phyloP scores from a whole-genome alignment of 2,113 vertebrate species.

The Rhegmatorhina hoffmannsi region DNA sequence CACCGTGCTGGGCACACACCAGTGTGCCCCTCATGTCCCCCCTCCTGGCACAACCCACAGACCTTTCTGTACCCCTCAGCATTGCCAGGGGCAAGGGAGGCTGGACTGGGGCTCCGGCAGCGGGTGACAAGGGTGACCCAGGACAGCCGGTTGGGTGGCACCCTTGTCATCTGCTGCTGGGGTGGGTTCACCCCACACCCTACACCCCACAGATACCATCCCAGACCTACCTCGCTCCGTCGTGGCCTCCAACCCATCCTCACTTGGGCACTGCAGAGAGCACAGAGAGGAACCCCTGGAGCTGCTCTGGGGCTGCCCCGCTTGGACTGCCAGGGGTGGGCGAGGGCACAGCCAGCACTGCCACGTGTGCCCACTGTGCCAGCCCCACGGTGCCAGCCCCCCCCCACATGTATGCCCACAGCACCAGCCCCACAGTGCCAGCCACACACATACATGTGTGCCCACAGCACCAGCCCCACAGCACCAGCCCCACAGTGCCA shows the following conservation, averaged over 20 bases:
- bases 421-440: no score
- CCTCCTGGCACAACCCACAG: not conserved
- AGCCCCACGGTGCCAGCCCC: no score
- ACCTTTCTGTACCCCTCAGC: not conserved
- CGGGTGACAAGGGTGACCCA: not conserved
- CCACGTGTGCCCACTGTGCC: not conserved
- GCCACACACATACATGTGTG: no score
- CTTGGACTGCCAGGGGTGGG: not conserved
- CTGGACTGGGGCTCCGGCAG: no score
- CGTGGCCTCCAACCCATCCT: not conserved
- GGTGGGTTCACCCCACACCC: no score
- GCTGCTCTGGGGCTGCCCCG: not conserved
- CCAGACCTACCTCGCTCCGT: slow-evolving; percentile 40
- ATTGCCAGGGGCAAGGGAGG: not conserved
- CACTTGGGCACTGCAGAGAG: slow-evolving; percentile 59
- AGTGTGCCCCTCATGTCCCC: no score
- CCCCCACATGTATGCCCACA: no score
- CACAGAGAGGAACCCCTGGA: not conserved
- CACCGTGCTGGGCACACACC: no score
- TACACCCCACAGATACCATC: not conserved
- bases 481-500: no score
- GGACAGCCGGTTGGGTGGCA: not conserved
- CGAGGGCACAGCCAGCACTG: not conserved
- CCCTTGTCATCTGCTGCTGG: no score
- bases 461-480: no score